phyloP scores from a whole-genome alignment of 1,140 invertebrate species.

The Drosophila nigrodunni region DNA sequence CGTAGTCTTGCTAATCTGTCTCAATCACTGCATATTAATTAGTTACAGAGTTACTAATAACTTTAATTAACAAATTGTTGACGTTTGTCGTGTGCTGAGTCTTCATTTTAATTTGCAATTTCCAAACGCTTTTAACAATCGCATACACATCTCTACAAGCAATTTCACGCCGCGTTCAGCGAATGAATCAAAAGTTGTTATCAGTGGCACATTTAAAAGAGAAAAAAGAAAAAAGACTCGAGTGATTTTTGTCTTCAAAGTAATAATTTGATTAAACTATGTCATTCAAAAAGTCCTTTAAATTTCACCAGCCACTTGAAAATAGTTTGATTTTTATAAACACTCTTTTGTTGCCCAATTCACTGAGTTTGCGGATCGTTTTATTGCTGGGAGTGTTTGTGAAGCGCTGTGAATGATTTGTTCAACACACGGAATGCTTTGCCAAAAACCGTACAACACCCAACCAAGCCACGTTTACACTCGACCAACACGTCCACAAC shows the following conservation, averaged over 20 bases:
- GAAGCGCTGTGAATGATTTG: constrained; percentile 53
- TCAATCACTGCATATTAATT: background rate
- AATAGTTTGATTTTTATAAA: no score
- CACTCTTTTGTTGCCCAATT: background rate
- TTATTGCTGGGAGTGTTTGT: constrained; percentile 49
- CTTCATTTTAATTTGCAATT: constrained; percentile 64
- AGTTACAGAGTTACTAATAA: background rate
- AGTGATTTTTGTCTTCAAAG: no score
- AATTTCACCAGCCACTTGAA: no score
- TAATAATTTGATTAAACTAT: no score
- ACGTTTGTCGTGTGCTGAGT: constrained; percentile 55
- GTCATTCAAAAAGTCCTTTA: no score
- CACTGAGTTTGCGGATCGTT: constrained; percentile 38
- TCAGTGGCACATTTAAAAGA: no score
- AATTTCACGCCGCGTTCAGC: background rate
- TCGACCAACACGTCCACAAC: constrained; percentile 29
- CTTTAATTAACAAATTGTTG: constrained; percentile 20
- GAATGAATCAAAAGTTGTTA: background rate
- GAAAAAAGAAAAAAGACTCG: no score
- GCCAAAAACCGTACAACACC: constrained; percentile 79
- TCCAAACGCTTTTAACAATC: constrained; percentile 53
- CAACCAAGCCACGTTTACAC: constrained; percentile 71
- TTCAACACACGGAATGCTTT: constrained; percentile 65
- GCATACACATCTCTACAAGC: background rate
- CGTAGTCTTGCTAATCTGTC: background rate